These are phyloP conservation scores for Drosophila paramelanica DNA, from an alignment of 2,888 invertebrate species.

Conservation along the genomic window DNA sequence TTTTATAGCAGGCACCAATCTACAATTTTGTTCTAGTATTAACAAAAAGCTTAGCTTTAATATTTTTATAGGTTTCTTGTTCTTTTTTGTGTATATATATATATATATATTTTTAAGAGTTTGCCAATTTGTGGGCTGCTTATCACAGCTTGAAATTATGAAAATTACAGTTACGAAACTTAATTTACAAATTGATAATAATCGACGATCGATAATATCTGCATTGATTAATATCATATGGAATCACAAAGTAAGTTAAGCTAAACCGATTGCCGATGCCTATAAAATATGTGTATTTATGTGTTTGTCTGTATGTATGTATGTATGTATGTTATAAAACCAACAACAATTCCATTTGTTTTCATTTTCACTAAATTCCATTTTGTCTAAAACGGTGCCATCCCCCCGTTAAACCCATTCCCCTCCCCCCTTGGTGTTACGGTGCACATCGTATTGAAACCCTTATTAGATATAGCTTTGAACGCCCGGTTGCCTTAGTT, in stretches of 20 bases:
- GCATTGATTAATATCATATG: slow-evolving; percentile 14
- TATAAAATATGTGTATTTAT: slow-evolving; percentile 4
- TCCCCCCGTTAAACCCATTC: not conserved
- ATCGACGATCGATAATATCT: not conserved
- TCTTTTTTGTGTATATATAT: not conserved
- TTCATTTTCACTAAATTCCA: slow-evolving; percentile 52
- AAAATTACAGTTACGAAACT: slow-evolving; percentile 6
- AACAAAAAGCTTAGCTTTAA: slow-evolving; percentile 34
- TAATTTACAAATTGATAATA: slow-evolving; percentile 2
- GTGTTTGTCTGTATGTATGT: slow-evolving; percentile 10
- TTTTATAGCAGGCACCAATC: not conserved
- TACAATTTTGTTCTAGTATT: not conserved
- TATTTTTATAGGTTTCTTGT: not conserved
- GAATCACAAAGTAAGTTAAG: slow-evolving; percentile 35
- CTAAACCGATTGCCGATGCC: slow-evolving; percentile 29
- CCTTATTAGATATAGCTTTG: slow-evolving; percentile 62
- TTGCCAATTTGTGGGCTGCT: slow-evolving; percentile 11
- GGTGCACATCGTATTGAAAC: slow-evolving; percentile 62
- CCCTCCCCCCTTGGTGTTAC: slow-evolving; percentile 5
- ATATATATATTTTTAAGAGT: too few relatives aligned
- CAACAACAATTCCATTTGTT: slow-evolving; percentile 57
- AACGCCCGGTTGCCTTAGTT: slow-evolving; percentile 4
- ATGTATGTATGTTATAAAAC: slow-evolving; percentile 34
- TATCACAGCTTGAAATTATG: slow-evolving; percentile 25
- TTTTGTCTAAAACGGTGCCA: slow-evolving; percentile 43